phyloP scores from a whole-genome alignment of 1,140 invertebrate species.

The Euura saliciscinereae region DNA sequence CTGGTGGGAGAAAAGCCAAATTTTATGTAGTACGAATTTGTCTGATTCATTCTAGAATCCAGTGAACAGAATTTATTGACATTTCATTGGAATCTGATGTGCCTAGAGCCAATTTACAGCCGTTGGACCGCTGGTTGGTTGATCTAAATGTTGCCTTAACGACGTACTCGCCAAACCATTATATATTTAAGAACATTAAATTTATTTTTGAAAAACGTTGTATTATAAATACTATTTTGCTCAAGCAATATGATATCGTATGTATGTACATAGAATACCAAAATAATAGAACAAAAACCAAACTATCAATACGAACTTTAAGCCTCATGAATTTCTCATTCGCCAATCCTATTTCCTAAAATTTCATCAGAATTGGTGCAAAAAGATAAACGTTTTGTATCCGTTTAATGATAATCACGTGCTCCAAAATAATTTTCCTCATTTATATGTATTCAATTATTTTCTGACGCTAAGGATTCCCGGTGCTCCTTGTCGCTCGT shows the following conservation, averaged over 20 bases:
- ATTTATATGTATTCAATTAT: too few relatives aligned
- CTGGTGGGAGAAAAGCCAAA: too few relatives aligned
- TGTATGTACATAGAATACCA: constrained; percentile 12
- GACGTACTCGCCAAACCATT: background rate
- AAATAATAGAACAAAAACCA: constrained; percentile 5
- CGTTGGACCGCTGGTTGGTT: background rate
- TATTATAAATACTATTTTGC: constrained; percentile 15
- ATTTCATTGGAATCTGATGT: background rate
- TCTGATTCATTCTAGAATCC: too few relatives aligned
- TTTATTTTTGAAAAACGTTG: constrained; percentile 6
- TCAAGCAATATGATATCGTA: background rate
- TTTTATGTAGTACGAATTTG: too few relatives aligned
- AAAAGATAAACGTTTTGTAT: too few relatives aligned
- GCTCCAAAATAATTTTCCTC: too few relatives aligned
- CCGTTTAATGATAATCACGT: too few relatives aligned
- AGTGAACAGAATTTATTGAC: too few relatives aligned
- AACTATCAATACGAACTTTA: background rate
- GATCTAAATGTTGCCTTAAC: background rate
- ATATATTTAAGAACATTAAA: background rate
- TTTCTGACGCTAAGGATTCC: too few relatives aligned
- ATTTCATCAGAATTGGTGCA: too few relatives aligned
- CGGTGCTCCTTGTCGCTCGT: too few relatives aligned
- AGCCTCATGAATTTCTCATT: background rate
- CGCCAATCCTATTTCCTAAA: background rate
- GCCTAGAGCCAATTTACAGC: background rate